These are phyloP conservation scores for Lepidotrigona ventralis DNA, from an alignment of 1,140 invertebrate genomes.

Conservation along the genomic window DNA sequence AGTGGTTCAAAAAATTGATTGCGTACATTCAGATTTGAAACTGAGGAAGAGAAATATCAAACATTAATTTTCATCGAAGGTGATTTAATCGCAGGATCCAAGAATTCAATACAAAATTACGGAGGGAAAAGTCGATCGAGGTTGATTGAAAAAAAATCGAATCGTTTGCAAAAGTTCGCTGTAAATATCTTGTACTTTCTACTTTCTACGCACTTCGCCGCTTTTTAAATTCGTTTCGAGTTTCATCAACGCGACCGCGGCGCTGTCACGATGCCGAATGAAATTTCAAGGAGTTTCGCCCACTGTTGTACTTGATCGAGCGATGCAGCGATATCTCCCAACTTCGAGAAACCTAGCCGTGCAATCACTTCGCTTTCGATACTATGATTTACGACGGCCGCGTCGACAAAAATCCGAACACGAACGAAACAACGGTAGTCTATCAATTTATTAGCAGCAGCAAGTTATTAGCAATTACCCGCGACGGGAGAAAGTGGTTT, in stretches of 20 bases:
- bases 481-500: slow-evolving; percentile 25
- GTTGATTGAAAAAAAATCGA: too few species aligned
- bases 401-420: not conserved
- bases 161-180: not conserved
- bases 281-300: not conserved
- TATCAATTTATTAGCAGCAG: not conserved
- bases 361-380: not conserved
- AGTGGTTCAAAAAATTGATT: too few species aligned
- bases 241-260: not conserved
- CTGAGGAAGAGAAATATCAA: too few species aligned
- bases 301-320: not conserved
- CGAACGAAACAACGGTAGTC: not conserved
- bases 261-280: not conserved
- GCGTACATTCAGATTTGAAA: too few species aligned
- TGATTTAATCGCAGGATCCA: too few species aligned
- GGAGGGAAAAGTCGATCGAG: too few species aligned
- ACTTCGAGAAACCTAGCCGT: not conserved
- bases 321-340: not conserved
- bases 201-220: too few species aligned
- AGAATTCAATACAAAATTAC: too few species aligned
- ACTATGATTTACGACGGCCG: not conserved
- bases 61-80: too few species aligned
- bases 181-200: not conserved
- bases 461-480: not conserved
- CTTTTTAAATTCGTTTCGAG: not conserved